phyloP scores from a whole-genome alignment of 2,113 vertebrate genomes.

The Orientallactaga bullata region DNA sequence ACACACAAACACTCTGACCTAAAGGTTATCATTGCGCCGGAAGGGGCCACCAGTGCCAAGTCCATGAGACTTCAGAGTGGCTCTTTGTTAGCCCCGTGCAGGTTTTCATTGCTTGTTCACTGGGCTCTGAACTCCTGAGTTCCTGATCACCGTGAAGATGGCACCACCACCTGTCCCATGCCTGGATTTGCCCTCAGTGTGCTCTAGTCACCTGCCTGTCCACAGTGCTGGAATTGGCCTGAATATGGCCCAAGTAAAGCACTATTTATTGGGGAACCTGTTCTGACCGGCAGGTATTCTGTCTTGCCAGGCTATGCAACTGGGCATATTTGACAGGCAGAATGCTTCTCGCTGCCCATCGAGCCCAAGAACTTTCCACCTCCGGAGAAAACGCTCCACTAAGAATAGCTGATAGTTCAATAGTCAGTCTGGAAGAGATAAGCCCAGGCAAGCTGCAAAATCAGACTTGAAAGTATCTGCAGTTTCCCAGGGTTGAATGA shows the following conservation, averaged over 20 bases:
- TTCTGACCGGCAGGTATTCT: no score
- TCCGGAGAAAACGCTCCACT: background rate
- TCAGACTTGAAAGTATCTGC: background rate
- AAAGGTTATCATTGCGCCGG: no score
- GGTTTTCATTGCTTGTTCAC: background rate
- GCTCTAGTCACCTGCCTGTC: accelerated
- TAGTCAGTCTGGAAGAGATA: background rate
- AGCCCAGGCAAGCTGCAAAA: constrained; percentile 16
- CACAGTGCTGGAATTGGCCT: background rate
- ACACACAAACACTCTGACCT: background rate
- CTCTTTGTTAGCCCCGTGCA: background rate
- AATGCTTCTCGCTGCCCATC: background rate
- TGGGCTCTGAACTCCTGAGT: background rate
- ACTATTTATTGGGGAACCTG: background rate
- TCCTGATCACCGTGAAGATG: background rate
- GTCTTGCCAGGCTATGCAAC: background rate
- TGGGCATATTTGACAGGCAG: background rate
- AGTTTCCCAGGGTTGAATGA: constrained; percentile 8
- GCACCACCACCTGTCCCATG: no score
- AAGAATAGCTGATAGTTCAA: background rate
- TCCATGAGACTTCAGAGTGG: background rate
- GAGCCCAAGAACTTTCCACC: background rate
- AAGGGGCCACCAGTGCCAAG: no score
- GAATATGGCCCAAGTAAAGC: background rate
- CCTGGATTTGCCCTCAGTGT: no score